Base-by-base conservation (phyloP, 2,888 invertebrate species). In the Heteromurus nitidus region DNA sequence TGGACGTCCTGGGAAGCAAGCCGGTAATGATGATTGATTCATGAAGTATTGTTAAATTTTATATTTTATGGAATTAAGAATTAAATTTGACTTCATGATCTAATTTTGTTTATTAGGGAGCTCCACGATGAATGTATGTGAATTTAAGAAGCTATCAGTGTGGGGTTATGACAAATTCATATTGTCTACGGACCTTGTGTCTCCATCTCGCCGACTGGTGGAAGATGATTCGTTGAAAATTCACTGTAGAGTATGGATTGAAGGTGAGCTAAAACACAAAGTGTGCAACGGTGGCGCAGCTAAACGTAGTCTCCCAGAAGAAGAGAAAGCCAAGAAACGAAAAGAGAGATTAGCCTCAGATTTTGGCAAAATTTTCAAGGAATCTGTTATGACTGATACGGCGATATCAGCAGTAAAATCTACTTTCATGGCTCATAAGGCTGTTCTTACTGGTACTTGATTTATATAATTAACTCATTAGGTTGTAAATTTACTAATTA, bases 151-250 rank as follows among this genome's bases (percentile, higher is more conserved):
- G 22, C 67, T 82, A n/a, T 85, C 86, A 13, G 85, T 87, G 2
- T 87, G 86, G 86, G 87, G 86, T 7, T 86, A 86, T 55, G 86
- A 87, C 55, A 87, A 86, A 60, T 86, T 86, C 47, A 85, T 87
- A 16, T 42, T 80, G 1, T 79, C 86, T 3, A 44, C 73, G 1
- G 86, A 86, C 42, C 50, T 87, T 36, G 47, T 80, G 1, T 64
- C 80, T 16, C 79, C 85, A 3, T 72, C 50, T 18, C 68, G 85
- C 3, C 85, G 86, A 11, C 73, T 86, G 1, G 79, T 86, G 1
- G 86, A 86, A 44, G 85, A 86, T 16, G 86, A 86, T 58, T 73
- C 82, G 0, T 47, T 87, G 5, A 86, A 83, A 50, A 85, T 87
- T 20, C 87, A 87, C 47, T 87, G 87, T 47, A 62, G 86, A 3